Evolutionary conservation across 2,113 vertebrate species (phyloP), one percentile per base, ranked within the genome.

Genomic region (Lipophrys pholis): DNA sequence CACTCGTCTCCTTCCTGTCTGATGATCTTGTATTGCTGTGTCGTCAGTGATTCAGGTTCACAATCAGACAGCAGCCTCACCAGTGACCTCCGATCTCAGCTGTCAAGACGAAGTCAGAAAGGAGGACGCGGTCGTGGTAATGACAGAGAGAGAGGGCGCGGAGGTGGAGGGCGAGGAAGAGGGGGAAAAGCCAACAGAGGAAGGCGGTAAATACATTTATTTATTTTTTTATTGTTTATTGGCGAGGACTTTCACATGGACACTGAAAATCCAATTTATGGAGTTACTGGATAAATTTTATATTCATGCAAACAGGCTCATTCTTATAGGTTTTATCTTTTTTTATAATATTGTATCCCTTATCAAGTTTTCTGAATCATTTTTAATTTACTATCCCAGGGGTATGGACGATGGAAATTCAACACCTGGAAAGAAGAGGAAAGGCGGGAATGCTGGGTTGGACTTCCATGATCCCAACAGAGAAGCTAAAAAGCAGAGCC

Each of bases 391-490:
- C 52, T 50, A 8, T 55, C 36, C 5, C 21, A 93, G 93, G 73
- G 93, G 92, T 59, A 65, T 88, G 0, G 95, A 96, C 0, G 94
- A 95, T 1, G 38, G 87, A 2, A 87, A 59, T 11, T 3, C 73
- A 70, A 38, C 86, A 72, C 73, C 79, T 78, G 94, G 84, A 83
- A 96, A 91, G 91, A 94, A 94, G 66, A 91, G 93, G 53, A 96
- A 95, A 84, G 95, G 95, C 4, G 93, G 94, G 5, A 92, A 66
- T 0, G 93, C 93, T 1, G 92, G 93, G 0, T 73, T 96, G 58
- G 96, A 96, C 30, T 95, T 96, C 38, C 95, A 96, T 2, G 96
- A 98, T 66, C 96, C 96, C 0, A 95, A 96, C 77, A 93, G 93
- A 0, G 96, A 97, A 72, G 94, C 95, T 35, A 98, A 97, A 81